Base-by-base conservation (phyloP, 2,113 vertebrate genomes). In the Emberiza fucata region DNA sequence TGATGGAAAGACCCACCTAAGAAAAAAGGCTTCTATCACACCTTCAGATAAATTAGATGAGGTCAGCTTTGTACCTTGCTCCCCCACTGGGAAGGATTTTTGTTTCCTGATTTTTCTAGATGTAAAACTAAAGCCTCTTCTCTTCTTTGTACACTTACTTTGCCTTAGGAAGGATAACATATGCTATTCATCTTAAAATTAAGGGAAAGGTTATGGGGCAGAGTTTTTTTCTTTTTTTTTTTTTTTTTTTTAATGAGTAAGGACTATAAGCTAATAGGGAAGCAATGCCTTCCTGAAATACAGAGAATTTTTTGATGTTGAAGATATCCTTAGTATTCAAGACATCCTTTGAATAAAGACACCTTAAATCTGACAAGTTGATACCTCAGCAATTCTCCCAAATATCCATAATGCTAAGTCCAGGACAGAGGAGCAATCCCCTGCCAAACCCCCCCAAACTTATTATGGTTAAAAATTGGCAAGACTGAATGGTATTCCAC, bases 21-120 rank as follows among this genome's bases (percentile, higher is more conserved):
- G 64, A 94, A 90, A 79, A 90, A 90, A 83, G 13, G 21, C 44
- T 91, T 91, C 83, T 68, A 59, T 94, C 48, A 33, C 64, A 92
- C 80, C 76, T 94, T 66, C 81, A 95, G 95, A 72, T 94, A 95
- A 94, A 95, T 95, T 91, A 96, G 94, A 84, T 70, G 92, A 97
- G 95, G 95, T 94, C 95, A 96, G 65, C 92, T 95, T 96, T 95
- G 76, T 92, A 96, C 80, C 40, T 94, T 81, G 61, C 60, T 93
- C 88, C 56, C 86, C 94, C 71, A 88, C 60, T 68, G 92, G 92
- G 88, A 96, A 31, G n/a, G 64, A 68, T 68, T 95, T 96, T 94
- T 97, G 80, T 96, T 95, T 96, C 96, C 86, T 47, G 50, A 40
- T 88, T 91, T 97, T 92, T 91, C 83, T 84, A 60, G 80, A 84